A percentile compares a stretch with the other conserved stretches of the same genome.
phyloP scores from a whole-genome alignment of 1,140 invertebrate genomes.

The Dendroctonus valens region DNA sequence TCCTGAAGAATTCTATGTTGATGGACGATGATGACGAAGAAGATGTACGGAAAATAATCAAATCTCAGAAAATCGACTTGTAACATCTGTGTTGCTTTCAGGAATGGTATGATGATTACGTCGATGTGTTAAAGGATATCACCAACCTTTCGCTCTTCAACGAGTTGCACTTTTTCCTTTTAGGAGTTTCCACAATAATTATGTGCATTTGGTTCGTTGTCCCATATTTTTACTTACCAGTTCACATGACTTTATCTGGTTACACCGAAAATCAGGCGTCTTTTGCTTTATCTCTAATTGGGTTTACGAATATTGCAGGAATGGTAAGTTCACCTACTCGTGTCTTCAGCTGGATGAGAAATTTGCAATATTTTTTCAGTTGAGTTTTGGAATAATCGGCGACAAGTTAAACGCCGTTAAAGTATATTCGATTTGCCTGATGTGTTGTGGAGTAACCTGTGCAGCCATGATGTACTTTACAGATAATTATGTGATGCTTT shows the following conservation, averaged over 20 bases:
- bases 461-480: slow-evolving; percentile 68
- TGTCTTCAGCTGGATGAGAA: neutral
- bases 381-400: slow-evolving; percentile 83
- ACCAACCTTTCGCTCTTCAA: slow-evolving; percentile 76
- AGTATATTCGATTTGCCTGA: slow-evolving; percentile 74
- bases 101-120: slow-evolving; percentile 74
- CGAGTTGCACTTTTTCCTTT: slow-evolving; percentile 75
- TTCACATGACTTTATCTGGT: slow-evolving; percentile 62
- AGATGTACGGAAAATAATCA: slow-evolving; percentile 50
- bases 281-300: slow-evolving; percentile 76
- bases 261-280: slow-evolving; percentile 72
- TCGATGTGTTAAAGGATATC: slow-evolving; percentile 70
- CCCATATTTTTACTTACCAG: slow-evolving; percentile 84
- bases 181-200: slow-evolving; percentile 79
- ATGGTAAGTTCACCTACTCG: slow-evolving; percentile 61
- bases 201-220: slow-evolving; percentile 89
- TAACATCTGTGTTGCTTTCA: slow-evolving; percentile 47
- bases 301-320: slow-evolving; percentile 83
- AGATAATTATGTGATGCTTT: slow-evolving; percentile 59
- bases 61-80: neutral
- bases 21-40: slow-evolving; percentile 77
- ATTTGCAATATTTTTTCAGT: slow-evolving; percentile 54
- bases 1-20: slow-evolving; percentile 85
- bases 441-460: slow-evolving; percentile 71
- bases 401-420: slow-evolving; percentile 83